Base-by-base conservation (phyloP, 2,113 vertebrate genomes). In the Hippoglossus stenolepis region DNA sequence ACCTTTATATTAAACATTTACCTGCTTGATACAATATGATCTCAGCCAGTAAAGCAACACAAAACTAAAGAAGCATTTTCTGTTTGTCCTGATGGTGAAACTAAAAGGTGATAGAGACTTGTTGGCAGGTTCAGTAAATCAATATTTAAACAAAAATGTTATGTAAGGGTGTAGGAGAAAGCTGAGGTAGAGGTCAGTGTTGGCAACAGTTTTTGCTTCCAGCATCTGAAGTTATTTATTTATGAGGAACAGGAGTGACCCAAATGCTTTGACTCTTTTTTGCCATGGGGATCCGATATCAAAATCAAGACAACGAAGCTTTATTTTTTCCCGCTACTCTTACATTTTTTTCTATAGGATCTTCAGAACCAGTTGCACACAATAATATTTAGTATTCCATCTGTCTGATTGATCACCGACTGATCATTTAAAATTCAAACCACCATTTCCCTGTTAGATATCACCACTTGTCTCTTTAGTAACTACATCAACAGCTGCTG, bases 191-290 rank as follows among this genome's bases (percentile, higher is more conserved):
- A 15, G 45, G 5, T 17, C 45, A 43, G 24, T 18, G 72, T 54
- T 63, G 58, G 57, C 51, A 81, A 35, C 3, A 31, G 45, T 17
- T 49, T 49, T 49, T 5, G 13, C 45, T 49, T 18, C 17, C 5
- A 18, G 45, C 24, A 64, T 21, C 62, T 58, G 5, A 47, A 75
- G 75, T 81, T 68, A 81, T 87, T 75, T 75, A 81, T 75, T 38
- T 38, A 8, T 43, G 71, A 43, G 15, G 45, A 49, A 49, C 12
- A 5, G 28, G 28, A 18, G 17, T 2, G 14, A 77, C 59, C 54
- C 73, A 66, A 73, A 59, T 45, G 21, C 59, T 51, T 73, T 3
- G 43, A 12, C 43, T 45, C 43, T 45, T 13, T 45, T 12, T 45
- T 45, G 43, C 77, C 65, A 77, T 67, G 69, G 80, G 38, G 65